Evolutionary conservation across 2,113 vertebrate species (phyloP), one percentile per base, ranked within the genome.

Genomic region (Trichomycterus rosablanca): DNA sequence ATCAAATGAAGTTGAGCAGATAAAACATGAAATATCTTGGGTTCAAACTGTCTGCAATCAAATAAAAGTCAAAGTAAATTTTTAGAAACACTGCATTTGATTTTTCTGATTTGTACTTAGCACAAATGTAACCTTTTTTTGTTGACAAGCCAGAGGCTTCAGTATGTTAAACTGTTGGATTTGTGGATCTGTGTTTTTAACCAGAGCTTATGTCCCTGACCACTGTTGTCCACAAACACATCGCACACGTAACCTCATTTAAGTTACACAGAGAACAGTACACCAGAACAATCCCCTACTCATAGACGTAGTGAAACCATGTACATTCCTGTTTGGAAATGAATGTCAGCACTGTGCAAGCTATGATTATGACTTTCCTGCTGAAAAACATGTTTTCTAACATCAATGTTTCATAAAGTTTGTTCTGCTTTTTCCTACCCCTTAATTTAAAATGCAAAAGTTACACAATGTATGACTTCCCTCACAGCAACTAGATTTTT

Each of bases 331-430:
- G 10, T 9, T 23, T 12, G 37, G 2, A 8, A 42, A 51, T 81
- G 78, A 84, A 84, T 76, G 62, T 55, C 60, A 66, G 54, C 71
- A 71, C 72, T 83, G 77, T 83, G 74, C 20, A 34, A 11, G 3
- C 57, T 20, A 42, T 26, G 34, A 11, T 19, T 35, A 30, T 22
- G 51, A 28, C 42, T 19, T 42, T 50, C 65, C 58, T 68, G 51
- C 54, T 70, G 52, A 68, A 82, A 81, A 81, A 80, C 77, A 79
- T 78, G 81, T 81, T 85, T 79, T 68, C 61, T 39, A n/a, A 63
- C 20, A 28, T n/a, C 23, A 40, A 50, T 18, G 60, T 76, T 71
- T 52, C 74, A 70, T 78, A 72, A 82, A 56, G 68, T 59, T 4
- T 42, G 71, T 75, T 68, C 60, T 67, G 73, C 50, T 1, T 32